phyloP scores from a whole-genome alignment of 2,113 vertebrate species.

The Scalopus aquaticus region DNA sequence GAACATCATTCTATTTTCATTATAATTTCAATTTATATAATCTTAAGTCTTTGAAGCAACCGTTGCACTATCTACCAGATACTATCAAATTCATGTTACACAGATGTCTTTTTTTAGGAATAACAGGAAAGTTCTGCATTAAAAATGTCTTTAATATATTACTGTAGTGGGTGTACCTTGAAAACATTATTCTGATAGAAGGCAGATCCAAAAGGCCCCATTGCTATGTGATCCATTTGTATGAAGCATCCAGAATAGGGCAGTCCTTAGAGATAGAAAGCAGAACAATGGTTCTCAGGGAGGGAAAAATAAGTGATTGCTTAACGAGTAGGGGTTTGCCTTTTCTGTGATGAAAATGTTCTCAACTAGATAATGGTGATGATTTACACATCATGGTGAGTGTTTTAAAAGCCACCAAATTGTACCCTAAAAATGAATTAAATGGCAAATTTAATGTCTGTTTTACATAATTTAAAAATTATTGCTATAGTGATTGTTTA shows the following conservation, averaged over 20 bases:
- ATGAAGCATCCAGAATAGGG: background rate
- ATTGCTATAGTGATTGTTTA: conserved; percentile 4
- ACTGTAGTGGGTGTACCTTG: background rate
- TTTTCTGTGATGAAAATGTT: conserved; percentile 37
- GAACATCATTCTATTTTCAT: background rate
- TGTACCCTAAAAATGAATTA: conserved; percentile 17
- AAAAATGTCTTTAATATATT: background rate
- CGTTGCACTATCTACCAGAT: background rate
- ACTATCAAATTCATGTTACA: conserved; percentile 8
- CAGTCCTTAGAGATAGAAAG: background rate
- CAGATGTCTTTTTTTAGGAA: background rate
- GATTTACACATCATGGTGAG: background rate
- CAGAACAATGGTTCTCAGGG: background rate
- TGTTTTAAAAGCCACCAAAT: conserved; percentile 25
- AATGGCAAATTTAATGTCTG: conserved; percentile 18
- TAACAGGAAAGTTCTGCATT: conserved; percentile 43
- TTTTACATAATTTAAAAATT: conserved; percentile 45
- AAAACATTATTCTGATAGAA: conserved; percentile 40
- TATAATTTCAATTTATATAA: conserved; percentile 2
- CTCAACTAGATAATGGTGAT: background rate
- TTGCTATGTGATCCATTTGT: background rate
- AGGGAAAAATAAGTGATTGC: background rate
- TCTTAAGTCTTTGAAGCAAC: conserved; percentile 10
- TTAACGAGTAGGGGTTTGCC: background rate
- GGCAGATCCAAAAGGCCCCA: background rate